Percentiles rank a stretch among this genome's conserved stretches.
These are phyloP conservation scores for Brachyistius frenatus DNA, from an alignment of 2,113 vertebrate genomes.

Conservation along the genomic window DNA sequence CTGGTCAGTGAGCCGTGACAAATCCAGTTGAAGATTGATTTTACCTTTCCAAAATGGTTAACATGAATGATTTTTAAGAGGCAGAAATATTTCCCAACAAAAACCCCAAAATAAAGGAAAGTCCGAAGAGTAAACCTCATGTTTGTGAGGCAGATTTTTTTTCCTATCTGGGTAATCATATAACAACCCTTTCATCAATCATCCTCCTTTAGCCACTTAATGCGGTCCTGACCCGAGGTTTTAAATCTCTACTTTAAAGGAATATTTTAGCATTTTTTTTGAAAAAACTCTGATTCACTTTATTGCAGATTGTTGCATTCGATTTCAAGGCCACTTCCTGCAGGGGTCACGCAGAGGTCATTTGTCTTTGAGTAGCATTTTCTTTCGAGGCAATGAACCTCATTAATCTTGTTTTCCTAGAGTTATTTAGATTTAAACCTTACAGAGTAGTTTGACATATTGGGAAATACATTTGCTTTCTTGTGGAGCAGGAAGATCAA, in stretches of 20 bases:
- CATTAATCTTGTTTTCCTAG: background rate
- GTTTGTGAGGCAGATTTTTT: background rate
- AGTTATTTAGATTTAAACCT: background rate
- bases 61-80: background rate
- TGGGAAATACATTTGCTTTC: background rate
- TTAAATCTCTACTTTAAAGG: background rate
- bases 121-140: background rate
- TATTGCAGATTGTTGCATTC: background rate
- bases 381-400: background rate
- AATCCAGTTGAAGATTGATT: too few species aligned
- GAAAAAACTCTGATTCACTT: too few species aligned
- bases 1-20: background rate
- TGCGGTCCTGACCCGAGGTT: background rate
- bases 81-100: background rate
- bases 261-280: background rate
- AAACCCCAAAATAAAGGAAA: background rate
- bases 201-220: background rate
- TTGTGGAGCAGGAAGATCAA: background rate
- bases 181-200: background rate
- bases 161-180: slow-evolving; percentile 1
- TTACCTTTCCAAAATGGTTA: too few species aligned
- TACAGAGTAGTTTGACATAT: background rate
- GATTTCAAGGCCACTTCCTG: background rate
- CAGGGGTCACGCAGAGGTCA: slow-evolving; percentile 26
- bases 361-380: background rate